Percentiles rank a stretch among this genome's conserved stretches.
Evolutionary conservation across 2,113 vertebrate genomes (phyloP).

Genomic region (Phaethornis superciliosus): DNA sequence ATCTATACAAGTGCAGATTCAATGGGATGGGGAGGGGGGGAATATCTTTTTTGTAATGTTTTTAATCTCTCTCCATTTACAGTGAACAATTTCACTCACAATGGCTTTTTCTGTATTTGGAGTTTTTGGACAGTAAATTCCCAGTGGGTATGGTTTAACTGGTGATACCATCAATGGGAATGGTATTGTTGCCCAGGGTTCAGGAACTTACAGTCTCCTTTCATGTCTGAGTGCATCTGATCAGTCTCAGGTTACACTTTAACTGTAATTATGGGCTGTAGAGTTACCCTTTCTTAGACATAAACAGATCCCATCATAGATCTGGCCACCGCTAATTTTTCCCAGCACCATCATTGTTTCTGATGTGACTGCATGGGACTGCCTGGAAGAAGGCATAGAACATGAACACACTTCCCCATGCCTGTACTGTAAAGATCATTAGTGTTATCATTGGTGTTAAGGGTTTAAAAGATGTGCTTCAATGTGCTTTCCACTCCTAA

Average conservation of each 20-base stretch:
- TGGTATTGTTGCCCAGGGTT: neutral
- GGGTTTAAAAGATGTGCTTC: neutral
- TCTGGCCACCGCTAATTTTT: neutral
- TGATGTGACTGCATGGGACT: neutral
- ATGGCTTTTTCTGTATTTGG: neutral
- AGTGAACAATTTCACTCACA: neutral
- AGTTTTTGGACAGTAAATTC: conserved; percentile 11
- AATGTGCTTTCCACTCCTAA: neutral
- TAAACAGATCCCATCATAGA: neutral
- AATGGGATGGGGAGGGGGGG: neutral
- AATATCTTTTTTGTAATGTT: neutral
- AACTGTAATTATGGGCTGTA: neutral
- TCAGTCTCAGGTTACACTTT: neutral
- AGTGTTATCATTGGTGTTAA: neutral
- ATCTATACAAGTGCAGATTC: neutral
- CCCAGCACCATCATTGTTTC: neutral
- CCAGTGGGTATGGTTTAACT: neutral
- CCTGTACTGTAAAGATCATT: neutral
- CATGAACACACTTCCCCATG: neutral
- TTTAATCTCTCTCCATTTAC: conserved; percentile 3
- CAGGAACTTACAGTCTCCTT: neutral
- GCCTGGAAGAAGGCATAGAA: neutral
- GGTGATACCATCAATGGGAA: neutral
- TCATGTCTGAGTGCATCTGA: neutral
- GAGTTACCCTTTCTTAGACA: neutral